Evolutionary conservation across 2,113 vertebrate species (phyloP).

Genomic region (Macrotis lagotis): DNA sequence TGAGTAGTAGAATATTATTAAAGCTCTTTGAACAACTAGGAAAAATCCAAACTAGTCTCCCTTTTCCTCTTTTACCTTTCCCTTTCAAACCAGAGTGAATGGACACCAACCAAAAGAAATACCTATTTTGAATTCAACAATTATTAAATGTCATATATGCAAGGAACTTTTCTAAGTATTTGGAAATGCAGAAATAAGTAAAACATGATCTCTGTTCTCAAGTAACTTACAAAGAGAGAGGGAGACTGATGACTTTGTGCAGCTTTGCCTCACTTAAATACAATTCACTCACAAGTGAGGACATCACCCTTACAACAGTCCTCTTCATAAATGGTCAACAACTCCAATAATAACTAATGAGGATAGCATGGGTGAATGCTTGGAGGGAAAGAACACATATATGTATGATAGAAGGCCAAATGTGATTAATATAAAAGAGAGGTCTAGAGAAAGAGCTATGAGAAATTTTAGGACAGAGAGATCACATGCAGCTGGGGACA

Average conservation of each 20-base stretch:
- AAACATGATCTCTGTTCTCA: neutral
- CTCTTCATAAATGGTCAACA: neutral
- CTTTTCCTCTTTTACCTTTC: neutral
- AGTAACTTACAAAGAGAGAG: neutral
- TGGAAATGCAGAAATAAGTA: neutral
- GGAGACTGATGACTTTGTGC: neutral
- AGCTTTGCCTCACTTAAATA: neutral
- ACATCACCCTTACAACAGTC: neutral
- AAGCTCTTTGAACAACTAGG: neutral
- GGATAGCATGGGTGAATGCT: neutral
- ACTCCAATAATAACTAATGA: neutral
- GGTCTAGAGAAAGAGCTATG: neutral
- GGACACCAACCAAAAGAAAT: neutral
- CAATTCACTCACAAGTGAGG: neutral
- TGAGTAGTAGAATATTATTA: neutral
- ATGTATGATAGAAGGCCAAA: neutral
- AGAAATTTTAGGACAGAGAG: neutral
- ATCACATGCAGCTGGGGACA: neutral
- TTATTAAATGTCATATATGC: neutral
- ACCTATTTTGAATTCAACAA: neutral
- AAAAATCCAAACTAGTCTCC: neutral
- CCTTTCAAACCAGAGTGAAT: neutral
- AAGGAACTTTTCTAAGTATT: neutral
- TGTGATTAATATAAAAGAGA: neutral
- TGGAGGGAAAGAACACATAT: neutral